Conservation (phyloP, 1,140 invertebrate genomes). For the Drosophila nasuta region DNA sequence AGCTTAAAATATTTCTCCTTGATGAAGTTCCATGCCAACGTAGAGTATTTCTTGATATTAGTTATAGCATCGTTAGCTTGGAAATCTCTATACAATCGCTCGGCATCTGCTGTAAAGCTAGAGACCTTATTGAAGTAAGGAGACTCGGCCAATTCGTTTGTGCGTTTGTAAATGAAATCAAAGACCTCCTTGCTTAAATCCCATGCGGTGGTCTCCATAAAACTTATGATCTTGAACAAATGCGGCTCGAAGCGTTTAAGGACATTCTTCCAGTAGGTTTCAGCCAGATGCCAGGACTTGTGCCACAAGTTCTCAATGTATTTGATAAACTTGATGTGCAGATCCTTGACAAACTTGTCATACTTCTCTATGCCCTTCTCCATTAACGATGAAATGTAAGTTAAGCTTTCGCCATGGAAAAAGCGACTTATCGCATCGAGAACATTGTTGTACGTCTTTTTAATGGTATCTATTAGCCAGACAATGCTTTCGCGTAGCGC, state of each 20-base stretch:
- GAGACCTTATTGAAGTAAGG: slow-evolving; percentile 92
- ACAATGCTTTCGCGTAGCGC: slow-evolving; percentile 90
- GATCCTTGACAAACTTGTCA: slow-evolving; percentile 91
- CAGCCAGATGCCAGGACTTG: slow-evolving; percentile 87
- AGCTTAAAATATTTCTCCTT: slow-evolving; percentile 90
- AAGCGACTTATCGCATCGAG: slow-evolving; percentile 89
- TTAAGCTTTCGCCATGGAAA: slow-evolving; percentile 90
- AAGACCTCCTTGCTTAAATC: slow-evolving; percentile 90
- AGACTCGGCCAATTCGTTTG: slow-evolving; percentile 91
- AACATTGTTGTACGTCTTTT: slow-evolving; percentile 89
- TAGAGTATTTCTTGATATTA: slow-evolving; percentile 91
- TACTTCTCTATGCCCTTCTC: slow-evolving; percentile 90
- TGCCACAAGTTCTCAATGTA: slow-evolving; percentile 91
- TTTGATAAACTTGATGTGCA: slow-evolving; percentile 91
- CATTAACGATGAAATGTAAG: slow-evolving; percentile 88
- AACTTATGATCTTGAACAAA: slow-evolving; percentile 91
- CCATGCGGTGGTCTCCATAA: slow-evolving; percentile 90
- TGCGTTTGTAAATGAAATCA: slow-evolving; percentile 92
- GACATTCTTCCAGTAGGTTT: slow-evolving; percentile 89
- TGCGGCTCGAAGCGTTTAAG: slow-evolving; percentile 90
- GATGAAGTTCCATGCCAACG: slow-evolving; percentile 88
- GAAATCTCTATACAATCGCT: slow-evolving; percentile 91
- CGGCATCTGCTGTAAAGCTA: slow-evolving; percentile 92
- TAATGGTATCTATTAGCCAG: slow-evolving; percentile 91
- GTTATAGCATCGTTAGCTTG: slow-evolving; percentile 89